Base-by-base conservation (phyloP, 1,140 invertebrate species). In the Pentalonia nigronervosa region DNA sequence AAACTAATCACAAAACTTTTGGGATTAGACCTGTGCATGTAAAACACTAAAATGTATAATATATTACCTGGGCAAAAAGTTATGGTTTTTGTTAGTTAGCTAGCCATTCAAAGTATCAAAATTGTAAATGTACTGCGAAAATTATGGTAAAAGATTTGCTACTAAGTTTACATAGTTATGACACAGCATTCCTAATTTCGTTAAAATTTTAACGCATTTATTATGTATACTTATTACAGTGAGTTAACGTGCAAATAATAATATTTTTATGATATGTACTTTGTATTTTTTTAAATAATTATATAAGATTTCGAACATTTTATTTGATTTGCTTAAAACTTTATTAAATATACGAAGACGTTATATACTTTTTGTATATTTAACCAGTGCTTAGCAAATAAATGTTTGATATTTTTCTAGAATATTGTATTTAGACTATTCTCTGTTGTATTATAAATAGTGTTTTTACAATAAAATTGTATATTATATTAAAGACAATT, bases 1-100 rank as follows among this genome's bases (percentile, higher is more conserved):
- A 91, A 91, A 91, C 90, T 91, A 91, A 91, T 91, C 90, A 91
- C 56, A 36, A 91, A 91, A 91, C 90, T 91, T 91, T 91, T n/a
- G 60, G 90, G 56, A 45, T 45, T 60, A 87, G 84, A 87, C 50
- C 25, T n/a, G 53, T 45, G 34, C 76, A 30, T 76, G 36, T 30
- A 76, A 76, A 91, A 91, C 36, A 91, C 56, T 91, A 60, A 91
- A 91, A 67, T 48, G 36, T 60, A n/a, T 91, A 91, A 91, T 91
- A 60, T 45, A 76, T 60, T 67, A 60, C 25, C 56, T 45, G 14
- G 41, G 30, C 36, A 60, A 67, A 91, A 91, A 91, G 90, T 91
- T 91, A 91, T 41, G 36, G 53, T 91, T 91, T 67, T 76, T 25
- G 56, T 91, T 87, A 87, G 84, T 87, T 87, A 87, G 84, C 45